Percentiles rank a stretch among this genome's conserved stretches.
phyloP scores from a whole-genome alignment of 2,797 vertebrate genomes.

The Crypturellus tataupa region DNA sequence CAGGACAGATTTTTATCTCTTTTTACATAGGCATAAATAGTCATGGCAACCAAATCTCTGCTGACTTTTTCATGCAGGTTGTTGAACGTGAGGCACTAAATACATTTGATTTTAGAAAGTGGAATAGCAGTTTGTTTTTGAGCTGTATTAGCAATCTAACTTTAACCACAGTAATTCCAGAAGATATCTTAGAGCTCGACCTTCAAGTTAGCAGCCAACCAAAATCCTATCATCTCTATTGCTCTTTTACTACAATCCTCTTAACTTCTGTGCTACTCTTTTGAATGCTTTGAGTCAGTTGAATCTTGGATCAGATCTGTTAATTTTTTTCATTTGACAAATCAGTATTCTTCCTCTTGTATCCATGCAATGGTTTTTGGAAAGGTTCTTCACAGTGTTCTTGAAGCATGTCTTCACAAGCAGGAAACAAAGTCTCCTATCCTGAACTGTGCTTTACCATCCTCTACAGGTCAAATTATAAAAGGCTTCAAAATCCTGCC shows the following conservation, averaged over 20 bases:
- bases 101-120: background rate
- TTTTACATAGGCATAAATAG: background rate
- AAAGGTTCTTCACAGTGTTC: background rate
- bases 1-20: background rate
- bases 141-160: background rate
- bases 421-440: background rate
- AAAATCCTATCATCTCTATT: background rate
- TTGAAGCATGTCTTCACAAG: background rate
- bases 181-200: background rate
- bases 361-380: background rate
- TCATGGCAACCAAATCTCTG: background rate
- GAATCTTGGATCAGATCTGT: background rate
- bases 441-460: background rate
- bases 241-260: background rate
- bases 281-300: rapidly evolving
- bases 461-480: background rate
- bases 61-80: background rate
- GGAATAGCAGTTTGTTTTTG: background rate
- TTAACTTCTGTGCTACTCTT: background rate
- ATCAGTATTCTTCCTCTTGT: background rate
- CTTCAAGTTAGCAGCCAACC: background rate
- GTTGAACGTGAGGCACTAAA: background rate
- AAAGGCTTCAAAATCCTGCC: background rate
- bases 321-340: background rate
- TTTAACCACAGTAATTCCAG: background rate